Percentiles rank a stretch among this genome's conserved stretches.
These are phyloP conservation scores for Tenodera sinensis DNA, from an alignment of 2,888 invertebrate species.

Conservation along the genomic window DNA sequence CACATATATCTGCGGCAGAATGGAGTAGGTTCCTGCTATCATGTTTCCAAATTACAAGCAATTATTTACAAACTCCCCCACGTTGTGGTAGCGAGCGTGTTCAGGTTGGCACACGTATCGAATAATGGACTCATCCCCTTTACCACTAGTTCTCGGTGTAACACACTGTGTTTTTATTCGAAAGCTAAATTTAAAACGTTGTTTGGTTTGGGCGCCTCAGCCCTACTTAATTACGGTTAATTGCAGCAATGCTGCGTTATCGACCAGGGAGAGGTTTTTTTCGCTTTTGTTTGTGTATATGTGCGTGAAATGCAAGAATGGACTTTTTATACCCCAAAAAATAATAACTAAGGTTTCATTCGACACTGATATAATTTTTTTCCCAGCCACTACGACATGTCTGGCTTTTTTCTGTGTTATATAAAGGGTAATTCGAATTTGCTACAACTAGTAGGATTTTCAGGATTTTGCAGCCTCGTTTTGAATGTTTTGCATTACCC, in stretches of 20 bases:
- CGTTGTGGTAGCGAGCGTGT: background rate
- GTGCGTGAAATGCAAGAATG: background rate
- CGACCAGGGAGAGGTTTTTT: background rate
- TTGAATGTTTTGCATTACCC: background rate
- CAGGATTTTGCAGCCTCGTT: background rate
- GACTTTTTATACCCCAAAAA: background rate
- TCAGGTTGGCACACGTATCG: background rate
- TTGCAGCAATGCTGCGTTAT: background rate
- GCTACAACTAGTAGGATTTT: background rate
- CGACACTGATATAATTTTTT: background rate
- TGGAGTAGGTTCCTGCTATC: background rate
- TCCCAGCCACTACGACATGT: background rate
- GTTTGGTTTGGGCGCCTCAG: background rate
- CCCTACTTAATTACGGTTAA: conserved; percentile 4
- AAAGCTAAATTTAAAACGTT: conserved; percentile 10
- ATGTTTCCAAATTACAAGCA: conserved; percentile 8
- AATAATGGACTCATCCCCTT: background rate
- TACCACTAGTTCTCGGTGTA: background rate
- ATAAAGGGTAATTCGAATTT: background rate
- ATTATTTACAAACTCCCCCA: background rate
- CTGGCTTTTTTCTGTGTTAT: background rate
- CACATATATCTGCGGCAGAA: background rate
- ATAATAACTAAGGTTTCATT: background rate
- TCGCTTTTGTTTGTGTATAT: background rate
- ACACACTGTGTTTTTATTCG: background rate